Percentiles rank a stretch among this genome's conserved stretches.
Evolutionary conservation across 2,113 vertebrate genomes (phyloP).

Genomic region (Aleadryas rufinucha): DNA sequence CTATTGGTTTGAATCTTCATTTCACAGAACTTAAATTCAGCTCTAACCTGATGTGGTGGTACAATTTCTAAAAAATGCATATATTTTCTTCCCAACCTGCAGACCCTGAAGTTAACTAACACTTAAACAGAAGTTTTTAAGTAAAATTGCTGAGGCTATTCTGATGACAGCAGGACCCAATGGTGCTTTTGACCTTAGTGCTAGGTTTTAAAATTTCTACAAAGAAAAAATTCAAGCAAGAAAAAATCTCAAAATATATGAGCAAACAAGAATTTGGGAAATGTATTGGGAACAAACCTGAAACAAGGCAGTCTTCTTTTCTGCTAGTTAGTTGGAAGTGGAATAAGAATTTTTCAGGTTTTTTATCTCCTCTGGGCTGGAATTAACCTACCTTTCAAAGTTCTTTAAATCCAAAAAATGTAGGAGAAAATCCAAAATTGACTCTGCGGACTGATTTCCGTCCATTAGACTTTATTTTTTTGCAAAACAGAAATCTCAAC

Average conservation of each 20-base stretch:
- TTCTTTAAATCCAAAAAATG: background rate
- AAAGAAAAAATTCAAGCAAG: background rate
- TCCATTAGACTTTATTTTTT: conserved; percentile 2
- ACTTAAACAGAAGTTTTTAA: background rate
- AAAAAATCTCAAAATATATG: background rate
- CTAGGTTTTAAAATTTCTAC: background rate
- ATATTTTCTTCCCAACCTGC: background rate
- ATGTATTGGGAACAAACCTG: background rate
- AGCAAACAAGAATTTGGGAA: background rate
- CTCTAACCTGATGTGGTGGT: background rate
- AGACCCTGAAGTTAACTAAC: background rate
- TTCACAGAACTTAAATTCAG: conserved; percentile 38
- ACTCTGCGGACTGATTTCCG: background rate
- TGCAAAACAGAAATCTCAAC: conserved; percentile 3
- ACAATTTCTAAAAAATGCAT: background rate
- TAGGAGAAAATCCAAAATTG: background rate
- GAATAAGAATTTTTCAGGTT: background rate
- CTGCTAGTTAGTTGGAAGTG: background rate
- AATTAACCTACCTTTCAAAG: background rate
- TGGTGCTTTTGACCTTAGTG: background rate
- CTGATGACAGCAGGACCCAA: background rate
- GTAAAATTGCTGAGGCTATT: background rate
- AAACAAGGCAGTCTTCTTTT: background rate
- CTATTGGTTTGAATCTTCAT: conserved; percentile 26
- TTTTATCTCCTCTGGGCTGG: background rate